Base-by-base conservation (phyloP, 2,113 vertebrate species). In the Riparia riparia region DNA sequence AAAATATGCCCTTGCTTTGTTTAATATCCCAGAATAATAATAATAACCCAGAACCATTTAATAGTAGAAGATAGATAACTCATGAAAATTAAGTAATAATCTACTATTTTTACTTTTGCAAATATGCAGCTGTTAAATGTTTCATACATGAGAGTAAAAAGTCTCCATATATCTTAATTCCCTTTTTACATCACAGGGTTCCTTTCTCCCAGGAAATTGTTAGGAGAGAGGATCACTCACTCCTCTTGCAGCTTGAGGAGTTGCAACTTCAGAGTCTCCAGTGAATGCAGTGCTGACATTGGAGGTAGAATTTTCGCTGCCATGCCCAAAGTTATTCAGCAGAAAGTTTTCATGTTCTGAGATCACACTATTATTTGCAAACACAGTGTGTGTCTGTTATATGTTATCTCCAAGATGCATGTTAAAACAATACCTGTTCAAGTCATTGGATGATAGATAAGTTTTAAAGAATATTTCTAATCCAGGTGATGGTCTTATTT, bases 201-300 rank as follows among this genome's bases (percentile, higher is more conserved):
- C 22, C 10, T 70, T 82, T 85, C 39, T 17, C 14, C 10, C n/a
- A 37, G 31, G 31, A 64, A 85, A 90, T 51, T 85, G 57, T 21
- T 32, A 12, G 3, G 28, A 19, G 29, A 87, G 18, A 82, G 10
- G 31, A 53, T 49, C 60, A 17, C 7, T 25, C 8, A 21, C 3
- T 45, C 13, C 3, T 74, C 47, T 78, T 0, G 0, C 32, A 93
- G 4, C 17, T 31, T 87, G 24, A 45, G 26, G 47, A 78, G 15
- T 25, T 47, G 14, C 18, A 74, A 3, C 12, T 78, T 86, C 24
- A 50, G 51, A 82, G 78, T 34, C 20, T 73, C 24, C 34, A 79
- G 22, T 47, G 44, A 60, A 29, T 51, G 17, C 14, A 63, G 1
- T 26, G 50, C 5, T 79, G 39, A 34, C 18, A 28, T 29, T 20